Conservation (phyloP, 2,888 invertebrate species). For the Pachycephus smyrnensis region DNA sequence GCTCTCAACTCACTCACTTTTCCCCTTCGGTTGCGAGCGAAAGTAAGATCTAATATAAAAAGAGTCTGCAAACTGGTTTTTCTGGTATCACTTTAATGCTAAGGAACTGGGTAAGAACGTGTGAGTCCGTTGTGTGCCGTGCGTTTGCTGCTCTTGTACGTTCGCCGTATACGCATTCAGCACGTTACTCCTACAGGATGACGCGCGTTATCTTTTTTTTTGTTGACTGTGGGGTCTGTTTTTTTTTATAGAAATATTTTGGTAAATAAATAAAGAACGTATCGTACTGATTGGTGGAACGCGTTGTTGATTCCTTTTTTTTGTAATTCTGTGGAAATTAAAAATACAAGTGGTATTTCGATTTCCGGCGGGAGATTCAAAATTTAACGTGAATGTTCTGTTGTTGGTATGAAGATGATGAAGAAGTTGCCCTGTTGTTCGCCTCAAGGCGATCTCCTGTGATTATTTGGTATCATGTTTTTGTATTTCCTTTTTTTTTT, state of each 20-base stretch:
- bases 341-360: too few species aligned
- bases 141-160: not conserved
- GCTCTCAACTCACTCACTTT: conserved; percentile 43
- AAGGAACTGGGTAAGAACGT: conserved; percentile 37
- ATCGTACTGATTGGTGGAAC: too few species aligned
- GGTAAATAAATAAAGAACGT: too few species aligned
- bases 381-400: too few species aligned
- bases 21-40: conserved; percentile 58
- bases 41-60: conserved; percentile 51
- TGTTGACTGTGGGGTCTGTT: not conserved
- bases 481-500: too few species aligned
- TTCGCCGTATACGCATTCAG: not conserved
- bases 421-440: too few species aligned
- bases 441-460: too few species aligned
- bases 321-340: too few species aligned
- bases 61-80: conserved; percentile 59
- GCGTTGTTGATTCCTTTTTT: too few species aligned
- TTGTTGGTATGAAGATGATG: too few species aligned
- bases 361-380: too few species aligned
- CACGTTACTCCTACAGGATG: not conserved
- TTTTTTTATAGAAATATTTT: not conserved
- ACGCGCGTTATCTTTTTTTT: not conserved
- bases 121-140: not conserved
- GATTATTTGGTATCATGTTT: too few species aligned
- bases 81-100: conserved; percentile 56